These are phyloP conservation scores for chimpanzee (Pan troglodytes) DNA, from an alignment of 2,113 vertebrate species.

Conservation along the genomic window DNA sequence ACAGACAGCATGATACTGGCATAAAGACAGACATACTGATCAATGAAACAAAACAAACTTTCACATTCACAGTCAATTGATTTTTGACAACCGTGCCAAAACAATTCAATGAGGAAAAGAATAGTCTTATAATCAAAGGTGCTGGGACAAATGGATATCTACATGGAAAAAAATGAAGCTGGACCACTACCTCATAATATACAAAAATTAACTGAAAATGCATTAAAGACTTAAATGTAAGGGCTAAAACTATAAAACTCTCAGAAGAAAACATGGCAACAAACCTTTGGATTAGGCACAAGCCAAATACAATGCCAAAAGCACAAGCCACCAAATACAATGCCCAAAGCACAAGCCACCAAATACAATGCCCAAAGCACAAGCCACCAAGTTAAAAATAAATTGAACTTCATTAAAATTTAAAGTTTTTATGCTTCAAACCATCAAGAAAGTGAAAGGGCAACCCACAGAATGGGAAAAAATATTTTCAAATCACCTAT, in stretches of 20 bases:
- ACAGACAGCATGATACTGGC: not conserved
- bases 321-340: not conserved
- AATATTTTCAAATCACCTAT: not conserved
- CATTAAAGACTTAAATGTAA: not conserved
- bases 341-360: not conserved
- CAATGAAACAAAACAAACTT: not conserved
- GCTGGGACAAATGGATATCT: not conserved
- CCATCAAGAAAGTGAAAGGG: not conserved
- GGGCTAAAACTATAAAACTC: not conserved
- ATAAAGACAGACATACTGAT: not conserved
- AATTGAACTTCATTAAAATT: not conserved
- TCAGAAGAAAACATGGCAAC: not conserved
- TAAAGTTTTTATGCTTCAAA: not conserved
- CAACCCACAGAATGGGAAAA: not conserved
- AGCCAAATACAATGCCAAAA: not conserved
- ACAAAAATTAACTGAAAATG: not conserved
- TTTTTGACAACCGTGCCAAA: not conserved
- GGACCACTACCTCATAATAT: not conserved
- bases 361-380: not conserved
- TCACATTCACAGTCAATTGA: not conserved
- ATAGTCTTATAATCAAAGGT: not conserved
- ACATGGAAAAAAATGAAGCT: not conserved
- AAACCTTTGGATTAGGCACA: not conserved
- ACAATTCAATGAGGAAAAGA: not conserved
- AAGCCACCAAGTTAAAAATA: not conserved